A percentile compares a stretch with the other conserved stretches of the same genome.
phyloP scores from a whole-genome alignment of 2,797 vertebrate genomes.

The Danio choprae region DNA sequence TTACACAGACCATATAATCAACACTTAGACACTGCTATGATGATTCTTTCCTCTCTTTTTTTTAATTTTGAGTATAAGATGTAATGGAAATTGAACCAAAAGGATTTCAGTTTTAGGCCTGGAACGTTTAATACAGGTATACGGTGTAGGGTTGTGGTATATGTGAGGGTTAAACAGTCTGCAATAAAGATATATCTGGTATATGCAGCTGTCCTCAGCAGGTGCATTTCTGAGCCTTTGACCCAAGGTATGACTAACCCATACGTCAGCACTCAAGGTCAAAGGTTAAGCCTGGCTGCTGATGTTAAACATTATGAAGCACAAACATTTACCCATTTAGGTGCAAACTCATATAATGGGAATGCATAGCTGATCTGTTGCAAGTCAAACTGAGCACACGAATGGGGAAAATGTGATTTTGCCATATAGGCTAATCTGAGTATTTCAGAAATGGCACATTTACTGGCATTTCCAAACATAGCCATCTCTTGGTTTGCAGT shows the following conservation, averaged over 20 bases:
- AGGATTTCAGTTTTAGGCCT: not conserved
- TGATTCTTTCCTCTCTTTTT: not conserved
- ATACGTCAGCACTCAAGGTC: not conserved
- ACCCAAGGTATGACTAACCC: not conserved
- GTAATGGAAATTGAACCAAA: conserved; percentile 37
- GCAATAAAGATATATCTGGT: conserved; percentile 42
- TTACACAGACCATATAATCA: conserved; percentile 38
- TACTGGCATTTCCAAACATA: no score
- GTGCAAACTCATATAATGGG: not conserved
- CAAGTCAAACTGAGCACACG: no score
- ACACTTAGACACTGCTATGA: conserved; percentile 1
- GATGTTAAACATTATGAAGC: not conserved
- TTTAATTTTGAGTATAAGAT: not conserved
- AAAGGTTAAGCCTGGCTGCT: conserved; percentile 32
- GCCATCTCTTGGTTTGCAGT: no score
- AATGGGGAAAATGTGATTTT: no score
- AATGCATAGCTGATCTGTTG: not conserved
- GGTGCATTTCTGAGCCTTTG: conserved; percentile 5
- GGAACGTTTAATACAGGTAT: not conserved
- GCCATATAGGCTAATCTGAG: no score
- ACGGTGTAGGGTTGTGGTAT: not conserved
- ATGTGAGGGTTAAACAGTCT: not conserved
- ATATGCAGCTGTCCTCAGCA: conserved; percentile 21
- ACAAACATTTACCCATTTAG: conserved; percentile 12
- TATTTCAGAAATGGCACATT: no score